Evolutionary conservation across 2,888 invertebrate species (phyloP), one percentile per base, ranked within the genome.

Genomic region (Lottia gigantea): DNA sequence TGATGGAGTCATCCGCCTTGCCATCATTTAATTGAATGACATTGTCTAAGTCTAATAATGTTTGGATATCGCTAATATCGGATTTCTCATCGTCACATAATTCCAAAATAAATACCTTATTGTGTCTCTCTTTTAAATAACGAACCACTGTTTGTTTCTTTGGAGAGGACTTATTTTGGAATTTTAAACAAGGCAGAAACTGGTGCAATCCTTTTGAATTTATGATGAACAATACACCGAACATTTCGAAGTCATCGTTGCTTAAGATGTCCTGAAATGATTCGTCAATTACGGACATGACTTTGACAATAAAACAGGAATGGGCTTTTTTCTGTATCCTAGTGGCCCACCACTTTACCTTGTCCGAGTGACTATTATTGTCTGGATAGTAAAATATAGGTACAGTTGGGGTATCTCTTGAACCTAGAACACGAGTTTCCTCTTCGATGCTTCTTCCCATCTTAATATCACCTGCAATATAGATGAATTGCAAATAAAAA

Each of bases 331-430:
- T 55, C 23, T 55, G 19, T 23, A 55, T 55, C 14, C 19, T 55
- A 11, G 19, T 55, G 11, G 23, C 23, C 55, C 55, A 55, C 55
- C 55, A 55, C 12, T 55, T 55, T 6, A 55, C 55, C 1, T 19
- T 55, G 55, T 55, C 19, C 3, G 23, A 23, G 23, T 55, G 55
- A 23, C 12, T 23, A 19, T 55, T 55, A 55, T 55, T 55, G 23
- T 55, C 55, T 12, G 55, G 55, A 23, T 55, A 55, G 55, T 55
- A 55, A 23, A 55, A 55, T 23, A 55, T 55, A 55, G 55, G 55
- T 23, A 55, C 23, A 23, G 23, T 19, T 55, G 55, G 19, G 55
- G 55, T 23, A 55, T 55, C 55, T 11, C 11, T 55, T 12, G 55
- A 12, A 23, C 11, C 40, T 1, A 40, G 8, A 40, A 40, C 40